Conservation (phyloP, 2,797 vertebrate species). For the Lithobates sylvaticus region DNA sequence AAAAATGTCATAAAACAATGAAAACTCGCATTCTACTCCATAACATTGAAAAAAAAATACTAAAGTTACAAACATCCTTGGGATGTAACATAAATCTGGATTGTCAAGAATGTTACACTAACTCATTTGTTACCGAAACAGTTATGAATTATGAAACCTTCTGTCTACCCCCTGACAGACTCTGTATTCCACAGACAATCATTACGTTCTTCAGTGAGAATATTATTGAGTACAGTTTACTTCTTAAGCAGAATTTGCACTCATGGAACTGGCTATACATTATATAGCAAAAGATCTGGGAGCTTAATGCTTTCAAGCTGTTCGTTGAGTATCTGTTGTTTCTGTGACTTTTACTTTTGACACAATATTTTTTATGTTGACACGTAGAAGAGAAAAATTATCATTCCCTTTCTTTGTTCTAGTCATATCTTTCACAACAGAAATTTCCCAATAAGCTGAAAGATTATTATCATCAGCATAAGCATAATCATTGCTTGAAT, state of each 20-base stretch:
- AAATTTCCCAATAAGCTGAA: too few relatives aligned
- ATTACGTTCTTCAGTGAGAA: slow-evolving; percentile 67
- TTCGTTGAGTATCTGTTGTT: not conserved
- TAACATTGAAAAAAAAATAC: slow-evolving; percentile 55
- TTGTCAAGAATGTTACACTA: slow-evolving; percentile 67
- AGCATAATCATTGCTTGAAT: too few relatives aligned
- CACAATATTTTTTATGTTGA: not conserved
- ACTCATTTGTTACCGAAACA: slow-evolving; percentile 66
- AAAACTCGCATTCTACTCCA: slow-evolving; percentile 60
- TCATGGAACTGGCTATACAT: slow-evolving; percentile 13
- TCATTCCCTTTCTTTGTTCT: too few relatives aligned
- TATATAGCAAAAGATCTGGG: not conserved
- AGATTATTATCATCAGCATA: too few relatives aligned
- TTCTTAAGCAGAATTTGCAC: slow-evolving; percentile 63
- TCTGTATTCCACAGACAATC: slow-evolving; percentile 64
- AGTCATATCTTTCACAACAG: too few relatives aligned
- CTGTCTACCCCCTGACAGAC: slow-evolving; percentile 68
- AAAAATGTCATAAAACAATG: slow-evolving; percentile 64
- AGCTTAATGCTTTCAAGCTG: too few relatives aligned
- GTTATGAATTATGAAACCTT: slow-evolving; percentile 66
- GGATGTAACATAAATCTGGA: slow-evolving; percentile 62
- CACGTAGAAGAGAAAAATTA: too few relatives aligned
- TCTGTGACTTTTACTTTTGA: not conserved
- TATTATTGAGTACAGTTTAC: slow-evolving; percentile 66
- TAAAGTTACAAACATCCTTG: slow-evolving; percentile 63